Evolutionary conservation across 2,113 vertebrate species (phyloP).

Genomic region (Chrysochloris asiatica): DNA sequence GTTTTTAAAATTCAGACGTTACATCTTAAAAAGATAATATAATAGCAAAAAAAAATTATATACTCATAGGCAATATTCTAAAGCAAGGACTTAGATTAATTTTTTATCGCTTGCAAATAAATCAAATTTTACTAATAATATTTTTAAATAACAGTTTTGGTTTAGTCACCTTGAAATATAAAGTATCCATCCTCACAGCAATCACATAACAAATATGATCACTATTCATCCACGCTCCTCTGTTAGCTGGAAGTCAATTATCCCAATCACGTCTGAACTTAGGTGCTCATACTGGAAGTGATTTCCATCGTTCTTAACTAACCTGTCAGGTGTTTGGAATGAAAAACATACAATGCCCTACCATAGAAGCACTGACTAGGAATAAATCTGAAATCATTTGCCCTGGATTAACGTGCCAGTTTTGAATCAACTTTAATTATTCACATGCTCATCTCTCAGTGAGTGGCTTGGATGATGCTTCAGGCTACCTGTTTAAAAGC

Average conservation of each 20-base stretch:
- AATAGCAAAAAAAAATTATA: neutral
- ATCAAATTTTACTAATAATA: slow-evolving; percentile 1
- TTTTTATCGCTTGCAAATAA: slow-evolving; percentile 26
- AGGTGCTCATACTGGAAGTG: neutral
- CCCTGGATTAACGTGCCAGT: neutral
- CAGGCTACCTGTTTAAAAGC: neutral
- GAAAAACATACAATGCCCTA: neutral
- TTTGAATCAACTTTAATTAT: neutral
- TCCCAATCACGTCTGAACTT: neutral
- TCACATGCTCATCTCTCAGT: neutral
- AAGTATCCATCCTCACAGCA: neutral
- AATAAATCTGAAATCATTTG: slow-evolving; percentile 23
- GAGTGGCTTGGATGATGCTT: neutral
- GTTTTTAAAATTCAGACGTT: slow-evolving; percentile 20
- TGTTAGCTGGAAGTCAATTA: neutral
- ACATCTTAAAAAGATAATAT: neutral
- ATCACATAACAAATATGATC: neutral
- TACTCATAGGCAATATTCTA: neutral
- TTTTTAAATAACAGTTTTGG: neutral
- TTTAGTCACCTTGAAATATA: neutral
- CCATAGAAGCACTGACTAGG: neutral
- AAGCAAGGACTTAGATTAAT: slow-evolving; percentile 17
- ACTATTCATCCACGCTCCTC: neutral
- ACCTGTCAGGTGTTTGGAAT: neutral
- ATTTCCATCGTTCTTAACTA: neutral